Percentiles rank a stretch among this genome's conserved stretches.
phyloP scores from a whole-genome alignment of 64 coral and sea anemone species.

The Actinia tenebrosa region DNA sequence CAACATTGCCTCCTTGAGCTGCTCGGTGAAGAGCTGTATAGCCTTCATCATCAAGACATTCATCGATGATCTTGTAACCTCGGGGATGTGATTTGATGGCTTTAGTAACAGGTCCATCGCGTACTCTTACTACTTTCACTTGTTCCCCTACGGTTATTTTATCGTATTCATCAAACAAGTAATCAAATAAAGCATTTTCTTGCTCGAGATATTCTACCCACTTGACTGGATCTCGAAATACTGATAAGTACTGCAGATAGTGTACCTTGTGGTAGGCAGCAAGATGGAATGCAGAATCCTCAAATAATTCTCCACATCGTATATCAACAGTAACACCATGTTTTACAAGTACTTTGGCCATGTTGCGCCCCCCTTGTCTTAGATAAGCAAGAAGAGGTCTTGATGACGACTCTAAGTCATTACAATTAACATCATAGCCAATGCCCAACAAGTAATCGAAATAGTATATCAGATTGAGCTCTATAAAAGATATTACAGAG shows the following conservation, averaged over 20 bases:
- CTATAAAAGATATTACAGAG: too few relatives aligned
- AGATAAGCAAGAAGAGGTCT: conserved; percentile 50
- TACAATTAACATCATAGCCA: conserved; percentile 33
- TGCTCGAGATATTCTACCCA: conserved; percentile 51
- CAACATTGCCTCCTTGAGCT: conserved; percentile 77
- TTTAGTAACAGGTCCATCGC: conserved; percentile 43
- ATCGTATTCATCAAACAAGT: conserved; percentile 58
- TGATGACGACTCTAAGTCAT: not conserved
- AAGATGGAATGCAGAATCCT: conserved; percentile 47
- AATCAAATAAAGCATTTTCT: conserved; percentile 68
- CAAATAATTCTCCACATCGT: conserved; percentile 38
- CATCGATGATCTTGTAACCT: conserved; percentile 36
- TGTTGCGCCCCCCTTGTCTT: conserved; percentile 56
- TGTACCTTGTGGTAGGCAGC: conserved; percentile 74
- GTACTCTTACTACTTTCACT: not conserved
- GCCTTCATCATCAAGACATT: conserved; percentile 70
- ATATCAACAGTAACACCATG: conserved; percentile 31
- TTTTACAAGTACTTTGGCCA: conserved; percentile 75
- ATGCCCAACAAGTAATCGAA: not conserved
- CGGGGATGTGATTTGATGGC: conserved; percentile 51
- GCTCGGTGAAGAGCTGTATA: conserved; percentile 64
- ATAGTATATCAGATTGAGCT: not conserved
- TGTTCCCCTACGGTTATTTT: not conserved
- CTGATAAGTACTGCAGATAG: conserved; percentile 63
- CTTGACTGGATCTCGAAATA: conserved; percentile 19